Evolutionary conservation across 2,797 vertebrate species (phyloP).

Genomic region (Fundulus diaphanus): DNA sequence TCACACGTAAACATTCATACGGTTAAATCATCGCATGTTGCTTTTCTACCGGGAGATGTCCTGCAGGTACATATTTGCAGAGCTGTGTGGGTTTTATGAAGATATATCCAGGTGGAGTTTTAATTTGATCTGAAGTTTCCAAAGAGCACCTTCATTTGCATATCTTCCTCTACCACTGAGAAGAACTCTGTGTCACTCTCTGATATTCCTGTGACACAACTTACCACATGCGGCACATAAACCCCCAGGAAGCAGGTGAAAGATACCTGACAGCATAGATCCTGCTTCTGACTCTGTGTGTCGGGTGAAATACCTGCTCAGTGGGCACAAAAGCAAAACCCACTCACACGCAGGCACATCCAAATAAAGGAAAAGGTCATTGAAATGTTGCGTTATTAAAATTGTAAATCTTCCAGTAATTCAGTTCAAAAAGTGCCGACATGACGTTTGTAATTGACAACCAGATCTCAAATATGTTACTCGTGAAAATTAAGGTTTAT

Average conservation of each 20-base stretch:
- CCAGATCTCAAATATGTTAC: not conserved
- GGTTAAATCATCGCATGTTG: constrained; percentile 12
- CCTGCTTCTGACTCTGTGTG: constrained; percentile 21
- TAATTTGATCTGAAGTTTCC: constrained; percentile 44
- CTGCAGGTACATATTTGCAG: constrained; percentile 28
- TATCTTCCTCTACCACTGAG: constrained; percentile 28
- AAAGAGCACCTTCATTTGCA: constrained; percentile 40
- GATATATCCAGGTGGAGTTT: constrained; percentile 25
- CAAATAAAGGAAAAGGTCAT: not conserved
- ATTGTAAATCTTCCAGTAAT: not conserved
- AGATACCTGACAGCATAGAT: constrained; percentile 6
- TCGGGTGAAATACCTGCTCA: constrained; percentile 34
- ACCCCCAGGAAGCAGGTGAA: constrained; percentile 30
- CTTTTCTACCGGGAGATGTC: constrained; percentile 19
- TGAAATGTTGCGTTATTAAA: no score
- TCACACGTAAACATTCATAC: constrained; percentile 46
- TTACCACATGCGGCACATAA: constrained; percentile 14
- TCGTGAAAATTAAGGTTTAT: not conserved
- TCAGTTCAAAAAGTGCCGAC: not conserved
- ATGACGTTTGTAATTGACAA: not conserved
- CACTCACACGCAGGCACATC: not conserved
- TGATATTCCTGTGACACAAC: constrained; percentile 39
- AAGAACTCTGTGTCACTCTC: constrained; percentile 17
- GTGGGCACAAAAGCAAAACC: constrained; percentile 9
- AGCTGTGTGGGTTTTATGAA: constrained; percentile 37